Base-by-base conservation (phyloP, 2,797 vertebrate genomes). In the Pteropus rufus region DNA sequence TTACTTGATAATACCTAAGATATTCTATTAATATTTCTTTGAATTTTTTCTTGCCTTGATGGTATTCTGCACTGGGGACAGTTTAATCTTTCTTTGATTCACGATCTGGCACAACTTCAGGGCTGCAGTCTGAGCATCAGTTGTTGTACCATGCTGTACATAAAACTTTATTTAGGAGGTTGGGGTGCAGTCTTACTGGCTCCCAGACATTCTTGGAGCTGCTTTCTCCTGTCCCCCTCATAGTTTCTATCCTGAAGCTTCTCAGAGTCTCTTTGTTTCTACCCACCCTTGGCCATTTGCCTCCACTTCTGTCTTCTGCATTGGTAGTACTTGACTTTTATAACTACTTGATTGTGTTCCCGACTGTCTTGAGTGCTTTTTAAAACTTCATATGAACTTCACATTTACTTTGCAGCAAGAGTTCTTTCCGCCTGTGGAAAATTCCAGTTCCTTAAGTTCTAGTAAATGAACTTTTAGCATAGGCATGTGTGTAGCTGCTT, bases 401-500 rank as follows among this genome's bases (percentile, higher is more conserved):
- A 93, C 29, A 15, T 94, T 93, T 67, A 76, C 67, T 96, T 93
- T 96, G 69, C 29, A 83, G 54, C n/a, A 36, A 75, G 34, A 89
- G 18, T 91, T 82, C 56, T 97, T 70, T 75, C 39, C 19, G 91
- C 54, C 41, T 54, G n/a, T 92, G 82, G 94, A 94, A 96, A 96
- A 93, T 69, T 96, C 58, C 70, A 91, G 58, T 93, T 95, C 34
- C 67, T 95, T 92, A 14, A 95, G n/a, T 93, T 84, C 77, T 95
- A 60, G 62, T 60, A 77, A 93, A 58, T 0, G 14, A 94, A 80
- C 26, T 86, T 86, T 82, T 85, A 94, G 65, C 79, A 44, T 92
- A 70, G 77, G 7, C 73, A 56, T 91, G 12, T 79, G 36, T 96
- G 12, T 89, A 79, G 67, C 69, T 86, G 14, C 69, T 89, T 95